Base-by-base conservation (phyloP, 2,797 vertebrate genomes). In the Acrossocheilus fasciatus region DNA sequence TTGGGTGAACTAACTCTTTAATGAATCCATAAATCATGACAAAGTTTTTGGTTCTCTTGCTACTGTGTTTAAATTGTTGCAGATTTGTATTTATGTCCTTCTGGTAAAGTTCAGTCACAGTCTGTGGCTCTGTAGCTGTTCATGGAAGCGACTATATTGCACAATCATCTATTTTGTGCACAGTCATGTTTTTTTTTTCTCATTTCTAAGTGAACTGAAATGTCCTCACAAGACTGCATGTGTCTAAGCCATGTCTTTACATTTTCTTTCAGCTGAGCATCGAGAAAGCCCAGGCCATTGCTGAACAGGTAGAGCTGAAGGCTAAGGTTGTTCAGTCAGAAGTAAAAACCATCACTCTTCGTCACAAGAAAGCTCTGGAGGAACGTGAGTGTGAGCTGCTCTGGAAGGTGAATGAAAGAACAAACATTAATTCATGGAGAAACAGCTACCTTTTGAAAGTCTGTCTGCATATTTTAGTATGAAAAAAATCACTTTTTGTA, bases 271-370 rank as follows among this genome's bases (percentile, higher is more conserved):
- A 99, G 98, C 95, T 99, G 87, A 99, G 98, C 92, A 98, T 99
- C 89, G 98, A 99, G 90, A 98, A 99, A 89, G 98, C 97, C 86
- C 98, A 99, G 94, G 96, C 98, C 20, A 97, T 99, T 93, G 98
- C 97, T 0, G 98, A 99, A 90, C 98, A 99, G 92, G 98, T 99
- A 83, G 98, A 99, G 93, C 97, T 99, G 94, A 99, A 99, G 92
- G 98, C 98, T 0, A 98, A 99, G 92, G 96, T 99, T 92, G 97
- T 99, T 10, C 98, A 99, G 93, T 96, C 97, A 0, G 98, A 99
- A 93, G 98, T 99, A 88, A 99, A 99, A 92, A 97, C 97, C 0
- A 98, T 99, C 34, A 97, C 98, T 1, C 96, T 97, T 0, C 94
- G 97, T 86, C 97, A 99, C 73, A 98, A 97, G 94, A 98, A 99